Percentiles rank a stretch among this genome's conserved stretches.
Conservation (phyloP, 2,113 vertebrate species). For the Lampris incognitus region DNA sequence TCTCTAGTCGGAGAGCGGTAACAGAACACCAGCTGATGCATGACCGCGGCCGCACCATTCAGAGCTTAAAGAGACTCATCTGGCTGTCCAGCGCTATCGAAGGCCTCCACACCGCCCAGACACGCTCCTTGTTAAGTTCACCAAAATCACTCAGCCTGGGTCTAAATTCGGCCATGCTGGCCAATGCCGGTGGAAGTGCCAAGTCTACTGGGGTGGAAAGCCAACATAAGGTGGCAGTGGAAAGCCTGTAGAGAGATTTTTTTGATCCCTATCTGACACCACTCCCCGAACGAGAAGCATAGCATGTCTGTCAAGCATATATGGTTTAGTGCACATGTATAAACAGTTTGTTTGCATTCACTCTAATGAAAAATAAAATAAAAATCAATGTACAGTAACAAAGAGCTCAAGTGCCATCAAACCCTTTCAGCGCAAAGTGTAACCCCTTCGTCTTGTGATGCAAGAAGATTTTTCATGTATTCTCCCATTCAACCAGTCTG, state of each 20-base stretch:
- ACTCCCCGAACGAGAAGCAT: slow-evolving; percentile 56
- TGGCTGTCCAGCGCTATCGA: slow-evolving; percentile 84
- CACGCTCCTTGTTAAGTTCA: slow-evolving; percentile 44
- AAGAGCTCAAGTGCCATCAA: no score
- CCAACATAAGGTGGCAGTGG: slow-evolving; percentile 13
- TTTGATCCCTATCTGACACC: slow-evolving; percentile 63
- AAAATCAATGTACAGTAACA: no score
- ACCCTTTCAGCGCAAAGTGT: no score
- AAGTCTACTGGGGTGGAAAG: slow-evolving; percentile 45
- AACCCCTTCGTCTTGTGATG: no score
- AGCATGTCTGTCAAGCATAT: neutral
- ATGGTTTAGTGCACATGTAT: neutral
- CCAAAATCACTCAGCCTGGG: slow-evolving; percentile 24
- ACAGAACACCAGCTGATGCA: slow-evolving; percentile 86
- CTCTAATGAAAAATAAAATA: no score
- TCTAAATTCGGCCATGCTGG: slow-evolving; percentile 35
- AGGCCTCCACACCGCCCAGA: slow-evolving; percentile 81
- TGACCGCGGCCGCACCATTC: slow-evolving; percentile 80
- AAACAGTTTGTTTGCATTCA: neutral
- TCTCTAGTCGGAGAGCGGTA: slow-evolving; percentile 81
- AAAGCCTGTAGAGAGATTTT: slow-evolving; percentile 72
- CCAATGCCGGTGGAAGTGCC: slow-evolving; percentile 23
- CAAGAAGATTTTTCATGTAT: no score
- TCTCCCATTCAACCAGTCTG: no score
- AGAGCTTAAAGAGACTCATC: slow-evolving; percentile 84